Evolutionary conservation across 2,888 invertebrate genomes (phyloP).

Genomic region (Ophion obscuratus): DNA sequence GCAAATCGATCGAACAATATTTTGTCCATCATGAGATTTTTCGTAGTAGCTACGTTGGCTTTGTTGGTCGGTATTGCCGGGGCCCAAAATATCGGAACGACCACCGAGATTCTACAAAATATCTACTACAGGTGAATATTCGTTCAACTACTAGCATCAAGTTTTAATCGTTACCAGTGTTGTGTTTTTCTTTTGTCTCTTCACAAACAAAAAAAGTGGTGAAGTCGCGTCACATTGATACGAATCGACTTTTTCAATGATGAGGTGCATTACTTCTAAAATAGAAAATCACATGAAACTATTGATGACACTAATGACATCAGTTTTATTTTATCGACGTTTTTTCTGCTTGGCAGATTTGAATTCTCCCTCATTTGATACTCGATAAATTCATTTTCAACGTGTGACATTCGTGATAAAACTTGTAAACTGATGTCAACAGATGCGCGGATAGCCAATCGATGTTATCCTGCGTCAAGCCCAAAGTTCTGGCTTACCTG

Average conservation of each 20-base stretch:
- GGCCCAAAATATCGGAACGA: constrained; percentile 77
- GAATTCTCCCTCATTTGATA: neutral
- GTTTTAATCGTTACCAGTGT: constrained; percentile 13
- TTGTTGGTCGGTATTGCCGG: constrained; percentile 73
- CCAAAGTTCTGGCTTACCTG: constrained; percentile 91
- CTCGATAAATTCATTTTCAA: neutral
- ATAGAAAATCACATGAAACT: neutral
- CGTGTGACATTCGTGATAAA: neutral
- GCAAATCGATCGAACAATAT: constrained; percentile 77
- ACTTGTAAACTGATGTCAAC: constrained; percentile 38
- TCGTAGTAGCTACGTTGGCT: constrained; percentile 74
- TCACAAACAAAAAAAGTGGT: neutral
- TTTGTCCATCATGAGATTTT: constrained; percentile 77
- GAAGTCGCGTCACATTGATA: neutral
- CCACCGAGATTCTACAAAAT: constrained; percentile 77
- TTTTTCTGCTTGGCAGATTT: neutral
- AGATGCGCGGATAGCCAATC: constrained; percentile 81
- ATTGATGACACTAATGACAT: neutral
- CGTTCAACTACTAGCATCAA: constrained; percentile 12
- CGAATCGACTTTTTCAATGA: neutral
- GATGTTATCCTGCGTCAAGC: constrained; percentile 88
- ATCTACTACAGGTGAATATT: constrained; percentile 80
- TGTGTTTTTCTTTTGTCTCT: neutral
- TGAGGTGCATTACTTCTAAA: neutral
- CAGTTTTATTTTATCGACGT: neutral